Percentiles rank a stretch among this genome's conserved stretches.
phyloP scores from a whole-genome alignment of 1,140 invertebrate genomes.

The Megalopta genalis region DNA sequence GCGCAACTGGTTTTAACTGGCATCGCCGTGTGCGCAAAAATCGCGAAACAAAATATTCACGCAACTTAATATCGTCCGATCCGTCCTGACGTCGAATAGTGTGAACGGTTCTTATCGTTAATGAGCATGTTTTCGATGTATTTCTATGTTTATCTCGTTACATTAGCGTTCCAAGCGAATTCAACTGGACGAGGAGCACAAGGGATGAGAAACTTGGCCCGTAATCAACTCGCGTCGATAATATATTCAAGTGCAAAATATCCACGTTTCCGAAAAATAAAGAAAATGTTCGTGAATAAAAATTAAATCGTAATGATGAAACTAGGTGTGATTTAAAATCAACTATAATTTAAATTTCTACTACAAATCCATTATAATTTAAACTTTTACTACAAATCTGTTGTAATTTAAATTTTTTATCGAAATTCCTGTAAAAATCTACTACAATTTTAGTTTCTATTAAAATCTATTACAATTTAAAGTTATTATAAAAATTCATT shows the following conservation, averaged over 20 bases:
- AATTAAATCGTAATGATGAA: no score
- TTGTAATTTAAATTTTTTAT: no score
- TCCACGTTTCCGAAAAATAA: no score
- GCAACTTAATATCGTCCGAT: background rate
- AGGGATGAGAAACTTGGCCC: background rate
- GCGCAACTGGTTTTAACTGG: constrained; percentile 1
- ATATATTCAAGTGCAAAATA: background rate
- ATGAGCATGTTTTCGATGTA: constrained; percentile 1
- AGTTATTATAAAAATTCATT: no score
- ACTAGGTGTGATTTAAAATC: no score
- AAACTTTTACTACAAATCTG: no score
- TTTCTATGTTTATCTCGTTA: background rate
- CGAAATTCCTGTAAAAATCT: no score
- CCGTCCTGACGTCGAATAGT: background rate
- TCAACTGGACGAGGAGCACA: background rate
- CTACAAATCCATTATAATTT: no score
- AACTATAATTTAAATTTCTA: no score
- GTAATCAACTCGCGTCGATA: background rate
- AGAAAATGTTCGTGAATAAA: no score
- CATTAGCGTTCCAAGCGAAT: background rate
- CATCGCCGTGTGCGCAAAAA: background rate
- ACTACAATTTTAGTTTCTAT: no score
- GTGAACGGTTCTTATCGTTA: constrained; percentile 1
- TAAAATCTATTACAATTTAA: no score
- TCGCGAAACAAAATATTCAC: background rate